Evolutionary conservation across 2,113 vertebrate species (phyloP), one percentile per base, ranked within the genome.

Genomic region (Leuciscus idus): DNA sequence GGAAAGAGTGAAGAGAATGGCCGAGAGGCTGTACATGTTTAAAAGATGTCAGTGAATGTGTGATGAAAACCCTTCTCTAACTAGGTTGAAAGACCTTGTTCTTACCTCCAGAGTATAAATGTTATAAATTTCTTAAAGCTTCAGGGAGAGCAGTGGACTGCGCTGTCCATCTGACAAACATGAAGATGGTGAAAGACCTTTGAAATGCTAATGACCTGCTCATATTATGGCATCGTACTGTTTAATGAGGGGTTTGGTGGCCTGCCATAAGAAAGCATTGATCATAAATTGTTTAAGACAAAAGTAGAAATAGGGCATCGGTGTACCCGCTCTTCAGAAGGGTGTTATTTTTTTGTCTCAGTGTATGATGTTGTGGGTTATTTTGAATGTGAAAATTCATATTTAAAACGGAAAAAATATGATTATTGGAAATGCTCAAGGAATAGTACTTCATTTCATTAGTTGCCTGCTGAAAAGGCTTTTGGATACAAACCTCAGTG

Each of bases 171-270:
- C 90, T 88, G 86, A 46, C 90, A 73, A 91, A 93, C 93, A 92
- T 91, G 89, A 88, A 78, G 85, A 87, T 88, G 90, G 85, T 87
- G 59, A 91, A 86, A 87, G 91, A 88, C 86, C 89, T 90, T 90
- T 91, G 91, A 92, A 90, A 90, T 89, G 89, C 87, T 87, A 92
- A 92, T 93, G 88, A 85, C 81, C 88, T 62, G 81, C 83, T 88
- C 89, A 88, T 88, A 93, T 87, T 88, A 86, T 88, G 81, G 81
- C 77, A 43, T 90, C 79, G 90, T 92, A 90, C 90, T 83, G 90
- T 90, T 92, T 93, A 90, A 94, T 93, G 93, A 94, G 90, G 93
- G 91, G 85, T 89, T 92, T 95, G 95, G 94, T 95, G 94, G 92
- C 95, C 93, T 94, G 94, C 94, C 94, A 95, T 93, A 89, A 87